Conservation (phyloP, 1,140 invertebrate genomes). For the Drosophila mayri region DNA sequence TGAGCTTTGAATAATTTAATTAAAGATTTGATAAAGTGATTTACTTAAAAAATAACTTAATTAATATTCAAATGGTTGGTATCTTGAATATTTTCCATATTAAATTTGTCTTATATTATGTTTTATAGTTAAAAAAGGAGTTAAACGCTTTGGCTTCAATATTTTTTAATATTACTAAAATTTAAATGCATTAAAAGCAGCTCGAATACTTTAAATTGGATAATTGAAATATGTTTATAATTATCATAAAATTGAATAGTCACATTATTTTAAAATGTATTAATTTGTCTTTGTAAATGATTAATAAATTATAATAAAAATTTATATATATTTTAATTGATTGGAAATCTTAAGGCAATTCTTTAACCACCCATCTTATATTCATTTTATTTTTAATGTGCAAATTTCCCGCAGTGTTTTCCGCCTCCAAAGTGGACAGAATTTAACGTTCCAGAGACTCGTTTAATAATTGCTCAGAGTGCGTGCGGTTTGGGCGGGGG, state of each 20-base stretch:
- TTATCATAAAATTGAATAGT: too few relatives aligned
- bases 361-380: neutral
- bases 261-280: too few relatives aligned
- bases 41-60: neutral
- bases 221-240: too few relatives aligned
- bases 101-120: too few relatives aligned
- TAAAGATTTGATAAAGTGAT: neutral
- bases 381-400: neutral
- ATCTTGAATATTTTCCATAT: too few relatives aligned
- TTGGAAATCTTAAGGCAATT: neutral
- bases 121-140: too few relatives aligned
- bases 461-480: conserved; percentile 83
- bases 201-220: too few relatives aligned
- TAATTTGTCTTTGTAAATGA: too few relatives aligned
- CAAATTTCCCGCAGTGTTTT: neutral
- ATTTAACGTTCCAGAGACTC: conserved; percentile 83
- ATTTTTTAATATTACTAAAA: too few relatives aligned
- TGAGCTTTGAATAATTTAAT: neutral
- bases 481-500: conserved; percentile 75
- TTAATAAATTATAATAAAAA: too few relatives aligned
- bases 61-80: neutral
- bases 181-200: too few relatives aligned
- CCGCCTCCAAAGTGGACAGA: conserved; percentile 77
- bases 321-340: neutral
- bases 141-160: too few relatives aligned